phyloP scores from a whole-genome alignment of 2,113 vertebrate genomes.

The Rallus limicola region DNA sequence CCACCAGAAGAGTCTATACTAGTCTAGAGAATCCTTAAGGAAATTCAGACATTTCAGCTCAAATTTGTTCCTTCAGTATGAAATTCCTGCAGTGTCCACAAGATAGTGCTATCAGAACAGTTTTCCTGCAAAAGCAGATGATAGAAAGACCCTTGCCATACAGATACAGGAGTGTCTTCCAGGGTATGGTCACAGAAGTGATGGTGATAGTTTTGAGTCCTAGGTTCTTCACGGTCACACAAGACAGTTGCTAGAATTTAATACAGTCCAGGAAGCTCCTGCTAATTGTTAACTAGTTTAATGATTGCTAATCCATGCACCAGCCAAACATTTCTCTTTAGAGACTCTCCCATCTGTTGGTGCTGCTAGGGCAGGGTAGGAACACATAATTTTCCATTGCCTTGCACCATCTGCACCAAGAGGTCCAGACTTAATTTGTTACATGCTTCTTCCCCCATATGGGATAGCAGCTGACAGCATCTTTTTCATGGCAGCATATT shows the following conservation, averaged over 20 bases:
- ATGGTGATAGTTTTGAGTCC: neutral
- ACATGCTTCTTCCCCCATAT: neutral
- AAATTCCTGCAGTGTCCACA: conserved; percentile 30
- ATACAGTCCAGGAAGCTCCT: neutral
- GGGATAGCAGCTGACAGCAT: neutral
- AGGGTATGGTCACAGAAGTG: neutral
- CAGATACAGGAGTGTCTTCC: neutral
- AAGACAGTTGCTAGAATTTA: neutral
- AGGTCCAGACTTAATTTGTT: neutral
- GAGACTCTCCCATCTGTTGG: neutral
- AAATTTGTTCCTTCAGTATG: neutral
- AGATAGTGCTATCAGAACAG: conserved; percentile 29
- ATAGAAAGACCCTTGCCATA: too few species aligned
- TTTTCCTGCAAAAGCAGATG: neutral
- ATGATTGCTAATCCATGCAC: neutral
- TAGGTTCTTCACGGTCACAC: neutral
- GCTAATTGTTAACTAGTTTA: neutral
- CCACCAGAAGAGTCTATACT: accelerated
- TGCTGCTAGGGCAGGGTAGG: neutral
- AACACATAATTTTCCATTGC: neutral
- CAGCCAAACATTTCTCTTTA: neutral
- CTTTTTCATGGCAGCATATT: conserved; percentile 72
- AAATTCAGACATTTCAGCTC: neutral
- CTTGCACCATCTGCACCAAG: neutral
- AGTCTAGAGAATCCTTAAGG: neutral